Percentiles rank a stretch among this genome's conserved stretches.
Conservation (phyloP, 2,113 vertebrate genomes). For the Ahaetulla prasina region DNA sequence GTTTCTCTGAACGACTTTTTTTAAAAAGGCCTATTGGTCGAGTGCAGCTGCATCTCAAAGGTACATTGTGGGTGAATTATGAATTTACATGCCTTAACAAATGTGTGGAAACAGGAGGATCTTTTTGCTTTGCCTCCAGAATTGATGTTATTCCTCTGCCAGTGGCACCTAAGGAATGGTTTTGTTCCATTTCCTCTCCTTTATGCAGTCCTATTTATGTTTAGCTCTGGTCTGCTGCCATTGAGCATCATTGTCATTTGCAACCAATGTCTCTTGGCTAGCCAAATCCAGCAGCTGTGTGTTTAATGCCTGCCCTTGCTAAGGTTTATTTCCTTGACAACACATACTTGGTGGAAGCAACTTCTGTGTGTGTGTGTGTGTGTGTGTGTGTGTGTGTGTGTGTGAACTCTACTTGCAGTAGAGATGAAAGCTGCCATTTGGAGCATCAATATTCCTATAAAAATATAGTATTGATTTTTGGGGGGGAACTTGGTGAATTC, state of each 20-base stretch:
- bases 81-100: conserved; percentile 76
- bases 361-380: conserved; percentile 49
- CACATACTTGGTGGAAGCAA: conserved; percentile 70
- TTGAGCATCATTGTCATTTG: conserved; percentile 69
- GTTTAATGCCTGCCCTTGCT: conserved; percentile 70
- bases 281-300: conserved; percentile 87
- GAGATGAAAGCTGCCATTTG: not conserved
- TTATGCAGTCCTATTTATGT: conserved; percentile 78
- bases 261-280: conserved; percentile 65
- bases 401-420: conserved; percentile 38
- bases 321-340: conserved; percentile 81
- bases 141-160: conserved; percentile 81
- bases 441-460: not conserved
- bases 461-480: not conserved
- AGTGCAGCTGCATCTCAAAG: conserved; percentile 80
- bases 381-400: not conserved
- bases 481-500: conserved; percentile 16
- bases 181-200: conserved; percentile 79
- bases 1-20: conserved; percentile 67
- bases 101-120: conserved; percentile 75
- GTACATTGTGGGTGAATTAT: conserved; percentile 78
- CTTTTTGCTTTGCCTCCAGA: conserved; percentile 71
- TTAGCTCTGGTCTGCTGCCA: conserved; percentile 75
- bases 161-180: conserved; percentile 75
- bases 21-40: conserved; percentile 69